Conservation (phyloP, 2,888 invertebrate genomes). For the Synanthedon andrenaeformis region DNA sequence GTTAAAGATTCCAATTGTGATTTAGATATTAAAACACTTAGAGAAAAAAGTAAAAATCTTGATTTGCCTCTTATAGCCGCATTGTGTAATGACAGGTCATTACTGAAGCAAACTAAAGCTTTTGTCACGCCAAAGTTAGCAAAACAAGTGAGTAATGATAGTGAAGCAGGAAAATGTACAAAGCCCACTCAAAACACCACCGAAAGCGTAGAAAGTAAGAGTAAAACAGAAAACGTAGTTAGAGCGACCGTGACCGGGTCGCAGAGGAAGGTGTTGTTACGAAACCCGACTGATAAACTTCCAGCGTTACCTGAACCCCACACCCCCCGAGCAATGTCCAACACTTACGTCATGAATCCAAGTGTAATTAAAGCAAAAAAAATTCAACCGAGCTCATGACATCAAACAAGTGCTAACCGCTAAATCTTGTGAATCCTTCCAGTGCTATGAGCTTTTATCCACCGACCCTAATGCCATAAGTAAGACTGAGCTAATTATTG, state of each 20-base stretch:
- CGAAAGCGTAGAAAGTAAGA: constrained; percentile 57
- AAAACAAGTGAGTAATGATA: constrained; percentile 51
- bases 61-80: constrained; percentile 94
- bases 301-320: constrained; percentile 73
- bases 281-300: constrained; percentile 83
- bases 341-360: constrained; percentile 76
- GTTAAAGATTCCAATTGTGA: constrained; percentile 58
- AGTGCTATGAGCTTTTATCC: constrained; percentile 57
- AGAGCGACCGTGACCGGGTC: constrained; percentile 78
- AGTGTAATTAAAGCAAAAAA: constrained; percentile 53
- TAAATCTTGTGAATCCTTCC: constrained; percentile 59
- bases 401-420: constrained; percentile 13
- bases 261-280: constrained; percentile 56
- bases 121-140: constrained; percentile 80
- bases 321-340: constrained; percentile 75
- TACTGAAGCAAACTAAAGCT: constrained; percentile 89
- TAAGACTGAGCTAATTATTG: constrained; percentile 46
- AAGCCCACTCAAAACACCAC: constrained; percentile 56
- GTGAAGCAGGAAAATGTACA: constrained; percentile 59
- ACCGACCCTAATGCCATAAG: constrained; percentile 35
- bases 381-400: constrained; percentile 59
- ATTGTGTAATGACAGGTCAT: constrained; percentile 90
- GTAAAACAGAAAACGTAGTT: constrained; percentile 61
- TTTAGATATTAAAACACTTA: constrained; percentile 83
- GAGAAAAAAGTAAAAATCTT: constrained; percentile 89